Conservation (phyloP, 2,888 invertebrate genomes). For the Panzeria rudis region DNA sequence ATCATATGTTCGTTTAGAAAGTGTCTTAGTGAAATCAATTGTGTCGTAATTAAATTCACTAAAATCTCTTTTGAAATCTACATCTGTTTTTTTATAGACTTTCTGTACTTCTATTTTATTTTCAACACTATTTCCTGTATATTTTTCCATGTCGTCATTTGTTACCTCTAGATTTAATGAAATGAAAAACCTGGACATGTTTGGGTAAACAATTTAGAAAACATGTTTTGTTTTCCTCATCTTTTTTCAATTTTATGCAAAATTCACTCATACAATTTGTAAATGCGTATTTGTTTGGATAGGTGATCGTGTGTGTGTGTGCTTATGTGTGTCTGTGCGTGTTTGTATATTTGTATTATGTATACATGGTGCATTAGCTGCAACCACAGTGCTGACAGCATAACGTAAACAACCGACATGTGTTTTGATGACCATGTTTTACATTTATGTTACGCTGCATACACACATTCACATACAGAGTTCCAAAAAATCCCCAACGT, state of each 20-base stretch:
- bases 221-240: constrained; percentile 62
- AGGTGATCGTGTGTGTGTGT: not conserved
- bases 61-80: not conserved
- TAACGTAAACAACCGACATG: constrained; percentile 70
- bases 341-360: constrained; percentile 7
- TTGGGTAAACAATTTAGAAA: constrained; percentile 58
- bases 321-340: not conserved
- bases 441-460: constrained; percentile 56
- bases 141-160: constrained; percentile 13
- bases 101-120: not conserved
- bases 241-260: constrained; percentile 62
- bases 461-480: not conserved
- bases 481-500: not conserved
- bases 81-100: not conserved
- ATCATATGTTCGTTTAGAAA: not conserved
- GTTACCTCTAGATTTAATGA: constrained; percentile 21
- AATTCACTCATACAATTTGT: constrained; percentile 28
- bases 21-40: not conserved
- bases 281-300: not conserved
- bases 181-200: constrained; percentile 41
- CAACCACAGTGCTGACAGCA: constrained; percentile 71
- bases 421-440: constrained; percentile 72
- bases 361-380: constrained; percentile 66
- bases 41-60: not conserved
- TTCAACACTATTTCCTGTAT: not conserved